phyloP scores from a whole-genome alignment of 2,113 vertebrate genomes.

The Ranitomeya variabilis region DNA sequence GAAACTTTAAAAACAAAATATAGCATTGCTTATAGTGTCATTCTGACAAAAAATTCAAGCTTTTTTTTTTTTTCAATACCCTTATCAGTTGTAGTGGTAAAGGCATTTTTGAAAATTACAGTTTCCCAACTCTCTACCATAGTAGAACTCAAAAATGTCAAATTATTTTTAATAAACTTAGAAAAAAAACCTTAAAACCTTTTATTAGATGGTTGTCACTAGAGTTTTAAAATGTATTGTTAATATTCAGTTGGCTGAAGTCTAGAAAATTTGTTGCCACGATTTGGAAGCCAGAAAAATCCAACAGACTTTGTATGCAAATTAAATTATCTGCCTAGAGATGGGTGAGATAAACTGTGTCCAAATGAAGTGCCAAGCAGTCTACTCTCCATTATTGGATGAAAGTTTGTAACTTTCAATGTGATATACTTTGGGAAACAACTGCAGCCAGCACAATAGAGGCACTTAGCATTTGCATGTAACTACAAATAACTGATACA shows the following conservation, averaged over 20 bases:
- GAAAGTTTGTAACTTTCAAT: not conserved
- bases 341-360: not conserved
- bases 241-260: conserved; percentile 24
- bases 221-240: conserved; percentile 10
- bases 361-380: conserved; percentile 3
- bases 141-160: not conserved
- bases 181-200: not conserved
- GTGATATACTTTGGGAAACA: not conserved
- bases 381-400: conserved; percentile 4
- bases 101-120: no score
- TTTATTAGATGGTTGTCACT: not conserved
- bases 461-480: not conserved
- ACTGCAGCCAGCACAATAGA: not conserved
- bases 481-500: not conserved
- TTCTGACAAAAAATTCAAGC: no score
- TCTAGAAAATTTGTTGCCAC: not conserved
- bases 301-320: conserved; percentile 27
- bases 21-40: no score
- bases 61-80: no score
- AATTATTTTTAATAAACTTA: not conserved
- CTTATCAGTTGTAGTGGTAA: no score
- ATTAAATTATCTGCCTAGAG: not conserved
- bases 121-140: not conserved
- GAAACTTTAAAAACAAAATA: no score
- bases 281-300: conserved; percentile 22